phyloP scores from a whole-genome alignment of 1,140 invertebrate species.

The Calliopsis andreniformis region DNA sequence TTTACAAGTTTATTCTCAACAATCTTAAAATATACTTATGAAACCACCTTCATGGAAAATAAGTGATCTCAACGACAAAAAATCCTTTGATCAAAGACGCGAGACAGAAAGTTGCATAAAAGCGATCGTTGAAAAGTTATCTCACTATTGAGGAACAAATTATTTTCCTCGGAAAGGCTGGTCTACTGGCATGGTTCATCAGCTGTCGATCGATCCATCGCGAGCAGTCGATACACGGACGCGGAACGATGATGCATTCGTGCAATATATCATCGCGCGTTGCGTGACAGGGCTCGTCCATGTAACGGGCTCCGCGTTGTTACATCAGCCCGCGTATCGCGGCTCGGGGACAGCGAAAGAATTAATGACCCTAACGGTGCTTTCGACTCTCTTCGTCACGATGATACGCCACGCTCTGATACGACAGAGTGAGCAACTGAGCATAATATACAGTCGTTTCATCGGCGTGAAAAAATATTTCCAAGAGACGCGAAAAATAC shows the following conservation, averaged over 20 bases:
- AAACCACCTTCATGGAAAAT: no score
- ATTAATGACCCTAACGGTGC: slow-evolving; percentile 14
- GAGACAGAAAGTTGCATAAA: background rate
- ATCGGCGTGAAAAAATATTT: no score
- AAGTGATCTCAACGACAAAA: no score
- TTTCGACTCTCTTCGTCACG: background rate
- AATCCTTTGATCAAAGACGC: no score
- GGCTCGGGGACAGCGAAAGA: background rate
- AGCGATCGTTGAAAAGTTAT: background rate
- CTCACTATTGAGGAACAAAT: background rate
- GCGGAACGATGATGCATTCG: slow-evolving; percentile 13
- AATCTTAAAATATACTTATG: no score
- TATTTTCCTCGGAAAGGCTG: background rate
- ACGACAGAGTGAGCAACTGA: background rate
- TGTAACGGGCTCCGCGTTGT: slow-evolving; percentile 4
- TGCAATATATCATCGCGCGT: slow-evolving; percentile 19
- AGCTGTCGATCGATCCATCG: background rate
- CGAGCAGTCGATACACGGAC: background rate
- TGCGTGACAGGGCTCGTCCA: slow-evolving; percentile 9
- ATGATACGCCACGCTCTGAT: background rate
- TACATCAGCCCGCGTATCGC: background rate
- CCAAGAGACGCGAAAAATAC: no score
- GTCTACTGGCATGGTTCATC: background rate
- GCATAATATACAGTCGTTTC: background rate
- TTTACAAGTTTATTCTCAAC: no score